Evolutionary conservation across 2,113 vertebrate genomes (phyloP).

Genomic region (Marmota flaviventris): DNA sequence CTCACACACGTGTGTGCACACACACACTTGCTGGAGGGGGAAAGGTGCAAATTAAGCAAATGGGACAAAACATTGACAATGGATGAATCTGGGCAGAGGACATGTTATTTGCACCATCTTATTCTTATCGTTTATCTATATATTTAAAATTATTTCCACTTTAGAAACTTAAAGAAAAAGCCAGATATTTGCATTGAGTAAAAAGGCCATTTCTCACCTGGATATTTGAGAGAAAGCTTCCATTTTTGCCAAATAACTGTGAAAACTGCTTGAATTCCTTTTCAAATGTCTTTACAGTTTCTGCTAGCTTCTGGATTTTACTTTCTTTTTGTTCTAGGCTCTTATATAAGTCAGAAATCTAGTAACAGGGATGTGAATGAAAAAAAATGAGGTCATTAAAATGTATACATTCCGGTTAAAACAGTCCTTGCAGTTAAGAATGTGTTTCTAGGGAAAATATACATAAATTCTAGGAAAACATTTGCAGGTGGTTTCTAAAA

Average conservation of each 20-base stretch:
- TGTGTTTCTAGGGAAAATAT: not conserved
- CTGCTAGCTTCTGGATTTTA: slow-evolving; percentile 90
- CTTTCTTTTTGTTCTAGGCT: slow-evolving; percentile 90
- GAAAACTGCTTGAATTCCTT: slow-evolving; percentile 89
- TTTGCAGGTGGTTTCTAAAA: not conserved
- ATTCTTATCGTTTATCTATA: not conserved
- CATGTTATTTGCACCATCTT: not conserved
- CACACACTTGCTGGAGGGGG: not conserved
- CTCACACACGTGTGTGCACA: too few relatives aligned
- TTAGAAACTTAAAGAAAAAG: slow-evolving; percentile 43
- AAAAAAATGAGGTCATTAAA: slow-evolving; percentile 14
- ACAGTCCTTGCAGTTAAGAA: not conserved
- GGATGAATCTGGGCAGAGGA: not conserved
- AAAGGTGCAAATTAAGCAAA: too few relatives aligned
- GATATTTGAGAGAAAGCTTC: slow-evolving; percentile 88
- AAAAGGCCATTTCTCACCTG: slow-evolving; percentile 87
- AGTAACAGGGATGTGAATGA: slow-evolving; percentile 60
- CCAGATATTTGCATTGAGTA: slow-evolving; percentile 8
- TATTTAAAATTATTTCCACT: slow-evolving; percentile 33
- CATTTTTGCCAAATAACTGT: slow-evolving; percentile 89
- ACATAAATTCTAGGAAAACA: slow-evolving; percentile 38
- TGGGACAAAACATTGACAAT: not conserved
- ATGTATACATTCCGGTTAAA: slow-evolving; percentile 7
- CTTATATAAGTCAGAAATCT: slow-evolving; percentile 91
- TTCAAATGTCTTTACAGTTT: slow-evolving; percentile 89